Conservation (phyloP, 2,113 vertebrate species). For the Serinus canaria region DNA sequence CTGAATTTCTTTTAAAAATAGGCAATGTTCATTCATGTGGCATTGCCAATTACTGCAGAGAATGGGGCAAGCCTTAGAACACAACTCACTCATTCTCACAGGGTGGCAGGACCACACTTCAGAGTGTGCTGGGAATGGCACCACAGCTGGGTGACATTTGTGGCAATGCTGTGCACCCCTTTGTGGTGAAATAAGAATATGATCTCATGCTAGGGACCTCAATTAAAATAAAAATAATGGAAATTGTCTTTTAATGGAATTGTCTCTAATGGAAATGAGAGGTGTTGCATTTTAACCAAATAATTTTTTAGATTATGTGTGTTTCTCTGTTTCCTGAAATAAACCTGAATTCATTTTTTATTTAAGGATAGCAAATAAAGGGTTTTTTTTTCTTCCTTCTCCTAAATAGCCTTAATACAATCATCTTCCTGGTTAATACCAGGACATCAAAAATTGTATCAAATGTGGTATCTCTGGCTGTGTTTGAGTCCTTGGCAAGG, state of each 20-base stretch:
- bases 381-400: not conserved
- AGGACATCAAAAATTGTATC: not conserved
- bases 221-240: not conserved
- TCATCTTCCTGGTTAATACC: not conserved
- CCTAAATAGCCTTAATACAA: not conserved
- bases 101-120: not conserved
- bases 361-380: not conserved
- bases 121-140: not conserved
- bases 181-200: not conserved
- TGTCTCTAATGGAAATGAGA: not conserved
- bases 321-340: not conserved
- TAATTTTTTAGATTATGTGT: not conserved
- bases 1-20: not conserved
- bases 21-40: fast-evolving
- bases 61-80: not conserved
- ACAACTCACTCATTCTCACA: fast-evolving
- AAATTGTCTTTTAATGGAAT: not conserved
- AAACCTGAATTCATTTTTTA: not conserved
- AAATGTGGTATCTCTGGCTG: not conserved
- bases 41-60: not conserved
- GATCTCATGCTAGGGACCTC: not conserved
- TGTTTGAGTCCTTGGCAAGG: not conserved
- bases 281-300: not conserved
- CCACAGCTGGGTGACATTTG: not conserved
- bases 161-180: not conserved